Evolutionary conservation across 2,888 invertebrate species (phyloP).

Genomic region (Lordiphosa andalusiaca): DNA sequence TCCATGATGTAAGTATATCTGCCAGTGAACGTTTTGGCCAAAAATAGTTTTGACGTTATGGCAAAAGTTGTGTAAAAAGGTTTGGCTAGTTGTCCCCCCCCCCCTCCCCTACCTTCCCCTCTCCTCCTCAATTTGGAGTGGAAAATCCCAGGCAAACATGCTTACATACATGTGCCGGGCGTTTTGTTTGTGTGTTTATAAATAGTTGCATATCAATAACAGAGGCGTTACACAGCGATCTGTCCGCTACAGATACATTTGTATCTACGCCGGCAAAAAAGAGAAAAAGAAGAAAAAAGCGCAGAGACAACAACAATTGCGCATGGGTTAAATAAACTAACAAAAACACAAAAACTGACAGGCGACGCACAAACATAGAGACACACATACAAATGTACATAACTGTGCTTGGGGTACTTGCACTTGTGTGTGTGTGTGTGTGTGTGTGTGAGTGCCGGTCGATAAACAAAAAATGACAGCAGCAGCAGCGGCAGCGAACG

Average conservation of each 20-base stretch:
- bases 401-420: conserved; percentile 2
- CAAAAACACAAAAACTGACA: conserved; percentile 12
- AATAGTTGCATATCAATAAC: too few relatives aligned
- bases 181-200: too few relatives aligned
- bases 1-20: too few relatives aligned
- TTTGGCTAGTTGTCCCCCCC: too few relatives aligned
- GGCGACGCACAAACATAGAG: conserved; percentile 10
- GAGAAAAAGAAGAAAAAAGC: not conserved
- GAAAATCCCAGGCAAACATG: too few relatives aligned
- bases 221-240: too few relatives aligned
- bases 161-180: too few relatives aligned
- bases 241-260: not conserved
- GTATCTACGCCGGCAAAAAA: not conserved
- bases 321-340: conserved; percentile 10
- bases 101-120: too few relatives aligned
- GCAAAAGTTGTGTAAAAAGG: too few relatives aligned
- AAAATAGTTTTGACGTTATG: too few relatives aligned
- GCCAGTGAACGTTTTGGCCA: too few relatives aligned
- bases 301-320: conserved; percentile 2
- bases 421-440: conserved; percentile 6
- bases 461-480: conserved; percentile 11
- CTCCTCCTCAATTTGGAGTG: too few relatives aligned
- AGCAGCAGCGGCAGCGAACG: not conserved
- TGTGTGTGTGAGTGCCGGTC: conserved; percentile 8
- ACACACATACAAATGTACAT: conserved; percentile 3